These are phyloP conservation scores for Acipenser ruthenus DNA, from an alignment of 2,797 vertebrate genomes.

Conservation along the genomic window DNA sequence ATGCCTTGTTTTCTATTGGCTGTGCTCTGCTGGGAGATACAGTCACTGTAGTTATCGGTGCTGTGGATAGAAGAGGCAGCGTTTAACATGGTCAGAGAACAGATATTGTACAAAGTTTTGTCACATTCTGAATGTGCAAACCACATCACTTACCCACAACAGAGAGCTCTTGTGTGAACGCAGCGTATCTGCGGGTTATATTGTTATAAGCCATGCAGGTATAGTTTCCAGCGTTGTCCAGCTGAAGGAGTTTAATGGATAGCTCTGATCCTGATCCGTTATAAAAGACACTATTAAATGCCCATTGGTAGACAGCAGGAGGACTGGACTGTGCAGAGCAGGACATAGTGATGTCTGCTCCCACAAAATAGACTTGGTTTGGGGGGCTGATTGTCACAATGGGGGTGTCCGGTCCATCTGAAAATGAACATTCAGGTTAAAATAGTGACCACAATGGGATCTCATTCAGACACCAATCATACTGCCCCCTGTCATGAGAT, in stretches of 20 bases:
- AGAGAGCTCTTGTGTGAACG: no score
- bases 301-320: constrained; percentile 38
- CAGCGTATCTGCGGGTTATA: no score
- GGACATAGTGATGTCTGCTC: constrained; percentile 38
- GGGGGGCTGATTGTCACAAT: constrained; percentile 19
- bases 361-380: constrained; percentile 28
- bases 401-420: constrained; percentile 52
- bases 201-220: constrained; percentile 39
- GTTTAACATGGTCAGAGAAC: no score
- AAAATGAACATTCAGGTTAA: not conserved
- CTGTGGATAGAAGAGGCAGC: constrained; percentile 22
- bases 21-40: constrained; percentile 8
- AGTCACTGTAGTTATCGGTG: constrained; percentile 18
- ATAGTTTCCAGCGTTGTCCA: constrained; percentile 42
- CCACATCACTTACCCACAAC: constrained; percentile 42
- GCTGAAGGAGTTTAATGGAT: constrained; percentile 19
- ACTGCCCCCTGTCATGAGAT: no score
- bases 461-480: no score
- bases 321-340: constrained; percentile 51
- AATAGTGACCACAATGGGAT: no score
- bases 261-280: constrained; percentile 16
- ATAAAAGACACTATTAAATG: constrained; percentile 23
- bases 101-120: no score
- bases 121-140: no score
- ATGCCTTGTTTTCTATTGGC: constrained; percentile 26